Base-by-base conservation (phyloP, 2,888 invertebrate genomes). In the Galeruca laticollis region DNA sequence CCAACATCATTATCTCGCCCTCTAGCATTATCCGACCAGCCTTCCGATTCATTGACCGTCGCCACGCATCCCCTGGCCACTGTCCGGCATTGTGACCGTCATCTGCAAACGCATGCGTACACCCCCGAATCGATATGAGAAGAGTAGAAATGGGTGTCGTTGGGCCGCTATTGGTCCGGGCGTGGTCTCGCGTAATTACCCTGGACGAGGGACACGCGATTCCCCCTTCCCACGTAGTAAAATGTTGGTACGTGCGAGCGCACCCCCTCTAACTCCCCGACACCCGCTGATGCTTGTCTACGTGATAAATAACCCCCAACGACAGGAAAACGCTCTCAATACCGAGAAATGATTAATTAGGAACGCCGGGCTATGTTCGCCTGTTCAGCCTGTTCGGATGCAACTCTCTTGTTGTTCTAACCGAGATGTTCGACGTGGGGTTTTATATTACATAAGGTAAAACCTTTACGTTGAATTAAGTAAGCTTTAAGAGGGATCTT, bases 241-340 rank as follows among this genome's bases (percentile, higher is more conserved):
- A 65, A 62, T 64, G 72, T 75, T 73, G 73, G 75, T 80, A 74
- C 72, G 71, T 65, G 72, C 64, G 47, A 68, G 67, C 52, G 54
- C 54, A 43, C 52, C 20, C 87, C 87, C 37, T 85, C 86, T 66
- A 61, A 83, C 75, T 64, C 78, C 69, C 73, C 65, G 64, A 66
- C 63, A 49, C 72, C 70, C 60, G 62, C 68, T 21, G 66, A 59
- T 66, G 66, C 72, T 73, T 69, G 68, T 70, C 71, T 70, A 79
- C 81, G 84, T 85, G 84, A 85, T 85, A 84, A 84, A 85, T 85
- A 85, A 85, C 84, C 83, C 80, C 77, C 78, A 78, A 78, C 83
- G 84, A 85, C 85, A 85, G 84, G 84, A 83, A 84, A 85, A 84
- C 83, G 84, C 85, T 85, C 83, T 85, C 85, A 84, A 84, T 84